These are phyloP conservation scores for Cryptotermes secundus DNA, from an alignment of 1,140 invertebrate genomes.

Conservation along the genomic window DNA sequence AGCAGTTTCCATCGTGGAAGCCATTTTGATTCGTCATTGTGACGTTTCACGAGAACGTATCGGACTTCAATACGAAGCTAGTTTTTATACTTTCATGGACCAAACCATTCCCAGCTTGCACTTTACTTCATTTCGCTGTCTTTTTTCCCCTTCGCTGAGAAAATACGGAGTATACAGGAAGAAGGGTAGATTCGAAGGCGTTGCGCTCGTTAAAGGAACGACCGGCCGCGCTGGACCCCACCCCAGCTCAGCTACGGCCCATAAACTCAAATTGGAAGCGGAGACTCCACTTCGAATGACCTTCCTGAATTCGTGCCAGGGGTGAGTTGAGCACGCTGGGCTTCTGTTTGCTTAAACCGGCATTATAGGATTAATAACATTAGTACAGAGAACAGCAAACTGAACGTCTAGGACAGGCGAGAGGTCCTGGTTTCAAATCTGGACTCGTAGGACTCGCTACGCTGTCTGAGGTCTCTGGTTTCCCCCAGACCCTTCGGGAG, in stretches of 20 bases:
- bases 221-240: not conserved
- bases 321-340: not conserved
- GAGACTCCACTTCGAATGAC: not conserved
- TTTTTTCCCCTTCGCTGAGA: not conserved
- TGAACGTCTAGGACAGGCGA: too few species aligned
- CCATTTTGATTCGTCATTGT: too few species aligned
- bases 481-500: too few species aligned
- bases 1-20: too few species aligned
- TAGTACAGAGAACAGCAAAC: too few species aligned
- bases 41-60: too few species aligned
- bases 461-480: too few species aligned
- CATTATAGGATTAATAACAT: too few species aligned
- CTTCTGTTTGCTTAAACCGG: not conserved
- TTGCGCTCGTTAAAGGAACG: conserved; percentile 1
- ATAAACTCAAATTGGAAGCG: not conserved
- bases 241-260: not conserved
- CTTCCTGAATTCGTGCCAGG: not conserved
- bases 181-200: not conserved
- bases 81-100: not conserved
- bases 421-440: too few species aligned
- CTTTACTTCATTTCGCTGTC: not conserved
- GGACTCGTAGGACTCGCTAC: too few species aligned
- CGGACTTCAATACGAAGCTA: not conserved
- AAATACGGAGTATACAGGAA: not conserved
- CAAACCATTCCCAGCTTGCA: not conserved